Evolutionary conservation across 2,888 invertebrate genomes (phyloP).

Genomic region (Amblyteles armatorius): DNA sequence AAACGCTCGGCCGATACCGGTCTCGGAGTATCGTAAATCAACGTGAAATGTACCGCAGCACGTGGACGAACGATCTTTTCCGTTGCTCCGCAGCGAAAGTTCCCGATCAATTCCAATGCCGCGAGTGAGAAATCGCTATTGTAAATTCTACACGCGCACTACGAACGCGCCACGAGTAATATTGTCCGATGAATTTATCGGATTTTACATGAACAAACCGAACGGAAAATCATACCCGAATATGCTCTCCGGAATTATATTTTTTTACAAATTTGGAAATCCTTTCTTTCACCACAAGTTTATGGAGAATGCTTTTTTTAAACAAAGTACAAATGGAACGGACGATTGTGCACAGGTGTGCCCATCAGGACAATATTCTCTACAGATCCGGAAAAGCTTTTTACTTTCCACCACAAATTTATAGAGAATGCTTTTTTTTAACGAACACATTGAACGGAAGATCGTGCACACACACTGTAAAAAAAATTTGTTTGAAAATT

Average conservation of each 20-base stretch:
- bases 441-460: neutral
- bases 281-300: neutral
- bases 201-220: neutral
- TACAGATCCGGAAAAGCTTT: neutral
- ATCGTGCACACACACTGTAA: too few species aligned
- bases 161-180: neutral
- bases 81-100: neutral
- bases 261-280: neutral
- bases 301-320: neutral
- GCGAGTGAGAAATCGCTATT: neutral
- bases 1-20: neutral
- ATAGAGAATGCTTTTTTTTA: neutral
- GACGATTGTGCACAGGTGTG: neutral
- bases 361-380: neutral
- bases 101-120: neutral
- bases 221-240: neutral
- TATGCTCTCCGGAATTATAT: neutral
- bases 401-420: neutral
- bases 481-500: too few species aligned
- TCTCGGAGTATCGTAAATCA: conserved; percentile 15
- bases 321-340: neutral
- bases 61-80: neutral
- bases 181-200: neutral
- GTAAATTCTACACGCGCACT: neutral
- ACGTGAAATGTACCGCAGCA: neutral